Evolutionary conservation across 2,113 vertebrate species (phyloP).

Genomic region (Psittacus erithacus): DNA sequence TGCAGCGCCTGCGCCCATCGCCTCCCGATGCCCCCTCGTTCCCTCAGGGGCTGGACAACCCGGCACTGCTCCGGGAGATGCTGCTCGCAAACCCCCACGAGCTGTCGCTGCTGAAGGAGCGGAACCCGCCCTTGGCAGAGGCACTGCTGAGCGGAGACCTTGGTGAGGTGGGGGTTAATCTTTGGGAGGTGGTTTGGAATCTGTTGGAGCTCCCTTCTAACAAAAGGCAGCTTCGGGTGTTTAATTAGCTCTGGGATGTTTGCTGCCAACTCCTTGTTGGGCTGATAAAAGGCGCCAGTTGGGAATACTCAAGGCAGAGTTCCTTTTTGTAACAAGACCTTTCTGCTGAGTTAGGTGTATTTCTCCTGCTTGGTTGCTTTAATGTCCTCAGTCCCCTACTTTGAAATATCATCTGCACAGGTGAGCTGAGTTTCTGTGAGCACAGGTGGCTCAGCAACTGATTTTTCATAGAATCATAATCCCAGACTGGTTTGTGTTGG

Average conservation of each 20-base stretch:
- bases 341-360: background rate
- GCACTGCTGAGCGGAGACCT: slow-evolving; percentile 96
- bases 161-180: slow-evolving; percentile 73
- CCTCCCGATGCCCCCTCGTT: slow-evolving; percentile 67
- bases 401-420: background rate
- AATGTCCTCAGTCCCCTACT: background rate
- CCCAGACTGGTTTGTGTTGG: background rate
- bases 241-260: background rate
- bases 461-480: background rate
- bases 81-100: slow-evolving; percentile 94
- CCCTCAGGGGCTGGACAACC: slow-evolving; percentile 93
- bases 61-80: slow-evolving; percentile 92
- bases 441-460: background rate
- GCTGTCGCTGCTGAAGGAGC: slow-evolving; percentile 94
- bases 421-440: background rate
- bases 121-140: slow-evolving; percentile 93
- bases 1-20: slow-evolving; percentile 37
- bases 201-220: background rate
- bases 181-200: background rate
- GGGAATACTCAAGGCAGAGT: background rate
- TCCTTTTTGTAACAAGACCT: background rate
- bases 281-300: background rate
- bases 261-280: accelerated
- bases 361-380: background rate
- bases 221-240: background rate